phyloP scores from a whole-genome alignment of 2,113 vertebrate species.

The Phalacrocorax brasilianus region DNA sequence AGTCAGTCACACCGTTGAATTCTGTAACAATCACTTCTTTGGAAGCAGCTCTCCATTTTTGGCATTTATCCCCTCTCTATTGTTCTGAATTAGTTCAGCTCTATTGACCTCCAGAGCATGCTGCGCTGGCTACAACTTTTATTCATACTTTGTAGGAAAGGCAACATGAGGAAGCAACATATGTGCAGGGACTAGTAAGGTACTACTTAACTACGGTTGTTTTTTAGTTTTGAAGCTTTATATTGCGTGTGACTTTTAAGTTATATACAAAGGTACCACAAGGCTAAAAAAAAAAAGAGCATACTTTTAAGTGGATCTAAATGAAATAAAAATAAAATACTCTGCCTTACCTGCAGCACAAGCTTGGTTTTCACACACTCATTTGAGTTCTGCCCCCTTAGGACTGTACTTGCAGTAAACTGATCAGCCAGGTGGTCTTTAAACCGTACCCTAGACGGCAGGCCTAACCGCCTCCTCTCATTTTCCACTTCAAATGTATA shows the following conservation, averaged over 20 bases:
- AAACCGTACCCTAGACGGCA: constrained; percentile 83
- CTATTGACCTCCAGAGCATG: not conserved
- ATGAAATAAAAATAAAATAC: not conserved
- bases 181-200: not conserved
- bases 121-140: not conserved
- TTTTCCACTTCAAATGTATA: constrained; percentile 86
- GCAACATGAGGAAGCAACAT: not conserved
- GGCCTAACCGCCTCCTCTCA: constrained; percentile 79
- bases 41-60: not conserved
- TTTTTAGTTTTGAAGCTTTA: not conserved
- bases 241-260: not conserved
- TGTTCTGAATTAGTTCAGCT: not conserved
- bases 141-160: not conserved
- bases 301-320: not conserved
- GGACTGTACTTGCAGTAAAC: constrained; percentile 75
- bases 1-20: not conserved
- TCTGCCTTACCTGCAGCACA: constrained; percentile 80
- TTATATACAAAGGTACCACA: not conserved
- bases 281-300: not conserved
- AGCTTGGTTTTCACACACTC: constrained; percentile 77
- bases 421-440: constrained; percentile 75
- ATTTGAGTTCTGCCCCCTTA: constrained; percentile 79
- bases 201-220: not conserved
- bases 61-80: not conserved
- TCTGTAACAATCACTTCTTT: not conserved